Evolutionary conservation across 1,140 invertebrate species (phyloP).

Genomic region (Rhopalosiphum maidis): DNA sequence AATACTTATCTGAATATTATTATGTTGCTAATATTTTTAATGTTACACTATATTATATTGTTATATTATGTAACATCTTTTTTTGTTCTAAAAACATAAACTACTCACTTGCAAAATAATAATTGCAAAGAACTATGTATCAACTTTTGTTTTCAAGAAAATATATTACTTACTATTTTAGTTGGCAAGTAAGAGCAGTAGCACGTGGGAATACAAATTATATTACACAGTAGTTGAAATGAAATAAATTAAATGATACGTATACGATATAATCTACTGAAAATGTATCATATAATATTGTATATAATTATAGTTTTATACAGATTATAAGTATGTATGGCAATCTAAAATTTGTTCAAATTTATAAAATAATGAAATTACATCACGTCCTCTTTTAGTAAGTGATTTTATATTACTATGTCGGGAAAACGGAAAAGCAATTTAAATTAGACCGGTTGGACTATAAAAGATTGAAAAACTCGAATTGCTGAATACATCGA

Average conservation of each 20-base stretch:
- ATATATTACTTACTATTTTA: neutral
- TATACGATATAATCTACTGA: neutral
- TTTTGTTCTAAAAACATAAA: neutral
- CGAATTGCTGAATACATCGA: neutral
- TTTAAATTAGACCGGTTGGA: neutral
- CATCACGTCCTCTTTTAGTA: neutral
- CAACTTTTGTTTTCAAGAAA: neutral
- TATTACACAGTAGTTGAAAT: neutral
- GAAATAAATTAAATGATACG: neutral
- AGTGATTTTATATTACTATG: neutral
- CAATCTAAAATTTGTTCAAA: neutral
- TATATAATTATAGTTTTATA: neutral
- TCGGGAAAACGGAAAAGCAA: neutral
- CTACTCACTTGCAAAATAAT: neutral
- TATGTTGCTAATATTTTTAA: neutral
- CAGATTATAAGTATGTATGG: neutral
- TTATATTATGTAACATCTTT: neutral
- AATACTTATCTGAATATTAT: neutral
- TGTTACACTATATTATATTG: no score
- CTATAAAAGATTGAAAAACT: conserved; percentile 4
- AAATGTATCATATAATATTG: neutral
- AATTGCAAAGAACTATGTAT: neutral
- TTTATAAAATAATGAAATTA: neutral
- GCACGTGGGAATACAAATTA: neutral
- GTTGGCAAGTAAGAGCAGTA: neutral